phyloP scores from a whole-genome alignment of 2,797 vertebrate genomes.

The Smutsia gigantea region DNA sequence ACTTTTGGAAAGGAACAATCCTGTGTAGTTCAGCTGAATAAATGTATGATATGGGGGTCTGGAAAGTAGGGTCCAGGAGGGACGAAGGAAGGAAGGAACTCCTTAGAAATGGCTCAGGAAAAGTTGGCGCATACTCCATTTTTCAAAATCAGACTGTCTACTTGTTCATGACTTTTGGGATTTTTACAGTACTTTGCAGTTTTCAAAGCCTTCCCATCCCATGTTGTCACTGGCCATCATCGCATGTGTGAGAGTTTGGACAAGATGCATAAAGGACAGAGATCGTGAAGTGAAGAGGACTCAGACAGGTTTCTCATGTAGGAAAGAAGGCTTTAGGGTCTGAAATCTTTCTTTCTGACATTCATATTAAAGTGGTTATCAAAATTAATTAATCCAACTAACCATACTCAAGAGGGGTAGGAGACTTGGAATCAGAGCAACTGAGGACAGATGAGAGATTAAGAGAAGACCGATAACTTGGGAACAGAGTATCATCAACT shows the following conservation, averaged over 20 bases:
- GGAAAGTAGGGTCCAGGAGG: not conserved
- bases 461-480: not conserved
- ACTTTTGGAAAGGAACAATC: not conserved
- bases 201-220: not conserved
- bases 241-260: fast-evolving
- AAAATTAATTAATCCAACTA: not conserved
- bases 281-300: not conserved
- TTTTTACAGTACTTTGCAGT: not conserved
- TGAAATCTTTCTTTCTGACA: not conserved
- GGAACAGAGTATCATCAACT: not conserved
- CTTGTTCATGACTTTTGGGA: not conserved
- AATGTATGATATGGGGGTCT: not conserved
- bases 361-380: not conserved
- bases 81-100: not conserved
- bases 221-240: not conserved
- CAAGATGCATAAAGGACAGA: not conserved
- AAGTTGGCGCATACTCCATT: not conserved
- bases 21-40: not conserved
- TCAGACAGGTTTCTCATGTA: not conserved
- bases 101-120: not conserved
- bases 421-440: not conserved
- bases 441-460: not conserved
- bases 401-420: not conserved
- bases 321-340: not conserved
- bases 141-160: not conserved